Evolutionary conservation across 2,113 vertebrate species (phyloP).

Genomic region (Erinaceus europaeus): DNA sequence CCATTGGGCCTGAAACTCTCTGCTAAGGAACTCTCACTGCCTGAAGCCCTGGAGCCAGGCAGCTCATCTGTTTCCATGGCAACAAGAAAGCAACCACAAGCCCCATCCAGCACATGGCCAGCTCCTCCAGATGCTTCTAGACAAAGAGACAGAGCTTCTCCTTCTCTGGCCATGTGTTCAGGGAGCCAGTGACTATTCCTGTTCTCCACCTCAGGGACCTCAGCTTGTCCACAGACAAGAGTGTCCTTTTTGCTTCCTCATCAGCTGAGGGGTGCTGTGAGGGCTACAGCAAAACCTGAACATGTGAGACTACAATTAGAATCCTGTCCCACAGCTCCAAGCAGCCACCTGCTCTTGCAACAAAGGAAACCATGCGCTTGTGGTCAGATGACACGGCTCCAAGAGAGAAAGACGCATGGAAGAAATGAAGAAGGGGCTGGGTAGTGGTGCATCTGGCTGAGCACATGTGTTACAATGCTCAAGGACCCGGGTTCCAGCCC

Average conservation of each 20-base stretch:
- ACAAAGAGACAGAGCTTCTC: not conserved
- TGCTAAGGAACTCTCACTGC: conserved; percentile 19
- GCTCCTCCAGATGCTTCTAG: not conserved
- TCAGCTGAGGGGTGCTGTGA: not conserved
- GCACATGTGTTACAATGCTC: too few species aligned
- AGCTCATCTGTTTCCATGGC: conserved; percentile 50
- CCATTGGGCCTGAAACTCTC: conserved; percentile 7
- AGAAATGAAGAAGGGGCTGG: too few species aligned
- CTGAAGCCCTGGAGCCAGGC: conserved; percentile 5
- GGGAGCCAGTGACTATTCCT: not conserved
- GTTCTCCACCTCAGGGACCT: not conserved
- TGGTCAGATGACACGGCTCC: not conserved
- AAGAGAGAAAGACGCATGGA: not conserved
- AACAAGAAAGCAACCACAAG: conserved; percentile 3
- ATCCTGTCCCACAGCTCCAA: not conserved
- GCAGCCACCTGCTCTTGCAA: not conserved
- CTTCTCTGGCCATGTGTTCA: not conserved
- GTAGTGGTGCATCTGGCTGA: too few species aligned
- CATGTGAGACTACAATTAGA: not conserved
- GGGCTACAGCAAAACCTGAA: not conserved
- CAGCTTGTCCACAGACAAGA: not conserved
- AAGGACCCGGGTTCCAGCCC: too few species aligned
- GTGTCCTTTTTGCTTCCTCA: not conserved
- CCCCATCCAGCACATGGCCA: not conserved
- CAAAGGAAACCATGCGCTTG: not conserved